A percentile compares a stretch with the other conserved stretches of the same genome.
phyloP scores from a whole-genome alignment of 2,888 invertebrate species.

The Lutraria lutraria region DNA sequence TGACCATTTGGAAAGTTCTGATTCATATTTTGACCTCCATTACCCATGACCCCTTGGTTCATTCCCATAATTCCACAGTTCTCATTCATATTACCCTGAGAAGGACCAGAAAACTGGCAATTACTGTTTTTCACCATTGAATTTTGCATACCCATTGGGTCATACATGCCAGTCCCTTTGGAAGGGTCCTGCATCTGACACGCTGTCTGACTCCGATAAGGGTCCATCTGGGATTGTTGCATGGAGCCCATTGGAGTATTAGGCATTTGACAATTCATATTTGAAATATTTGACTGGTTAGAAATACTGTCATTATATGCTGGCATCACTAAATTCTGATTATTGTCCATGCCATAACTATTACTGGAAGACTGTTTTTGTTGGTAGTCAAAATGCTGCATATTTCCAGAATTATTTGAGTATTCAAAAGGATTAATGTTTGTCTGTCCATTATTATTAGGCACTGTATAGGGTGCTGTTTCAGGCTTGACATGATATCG shows the following conservation, averaged over 20 bases:
- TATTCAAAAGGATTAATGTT: conserved; percentile 74
- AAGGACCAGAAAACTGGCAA: conserved; percentile 62
- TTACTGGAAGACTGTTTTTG: conserved; percentile 64
- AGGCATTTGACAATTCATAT: conserved; percentile 69
- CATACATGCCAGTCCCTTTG: conserved; percentile 66
- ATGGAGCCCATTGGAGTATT: conserved; percentile 71
- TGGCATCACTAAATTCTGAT: conserved; percentile 76
- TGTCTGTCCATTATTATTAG: conserved; percentile 75
- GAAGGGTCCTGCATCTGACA: conserved; percentile 70
- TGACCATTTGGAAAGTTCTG: conserved; percentile 67
- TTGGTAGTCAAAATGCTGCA: conserved; percentile 73
- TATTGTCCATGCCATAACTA: conserved; percentile 75
- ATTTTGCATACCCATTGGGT: conserved; percentile 65
- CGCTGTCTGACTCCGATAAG: conserved; percentile 60
- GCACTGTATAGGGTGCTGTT: conserved; percentile 83
- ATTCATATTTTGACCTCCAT: conserved; percentile 62
- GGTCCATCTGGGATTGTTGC: conserved; percentile 71
- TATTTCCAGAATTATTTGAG: conserved; percentile 56
- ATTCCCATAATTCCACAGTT: conserved; percentile 74
- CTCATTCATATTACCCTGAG: conserved; percentile 70
- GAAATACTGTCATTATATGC: conserved; percentile 72
- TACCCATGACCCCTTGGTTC: conserved; percentile 72
- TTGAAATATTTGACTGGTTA: conserved; percentile 61
- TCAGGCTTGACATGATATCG: conserved; percentile 80
- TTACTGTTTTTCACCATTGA: conserved; percentile 62